Conservation (phyloP, 2,113 vertebrate species). For the Urocitellus parryii region DNA sequence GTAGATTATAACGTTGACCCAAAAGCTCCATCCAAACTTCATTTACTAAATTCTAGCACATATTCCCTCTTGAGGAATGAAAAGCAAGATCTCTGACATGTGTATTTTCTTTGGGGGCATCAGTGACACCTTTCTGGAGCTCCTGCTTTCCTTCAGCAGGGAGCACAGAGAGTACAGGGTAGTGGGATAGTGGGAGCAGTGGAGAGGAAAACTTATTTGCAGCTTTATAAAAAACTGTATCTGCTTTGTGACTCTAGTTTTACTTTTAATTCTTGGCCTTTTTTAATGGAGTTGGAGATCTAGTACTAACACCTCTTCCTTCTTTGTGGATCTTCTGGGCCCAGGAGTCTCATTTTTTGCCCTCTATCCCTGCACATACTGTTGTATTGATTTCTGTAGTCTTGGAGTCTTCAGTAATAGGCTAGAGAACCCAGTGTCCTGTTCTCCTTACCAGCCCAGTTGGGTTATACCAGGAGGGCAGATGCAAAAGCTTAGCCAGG, state of each 20-base stretch:
- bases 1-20: neutral
- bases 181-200: neutral
- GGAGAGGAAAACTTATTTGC: neutral
- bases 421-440: too few relatives aligned
- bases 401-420: too few relatives aligned
- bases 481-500: too few relatives aligned
- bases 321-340: neutral
- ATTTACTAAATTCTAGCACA: neutral
- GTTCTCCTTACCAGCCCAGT: neutral
- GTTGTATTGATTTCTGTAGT: neutral
- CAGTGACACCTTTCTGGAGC: neutral
- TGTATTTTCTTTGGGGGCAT: neutral
- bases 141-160: neutral
- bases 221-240: neutral
- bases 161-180: neutral
- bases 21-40: neutral
- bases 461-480: neutral
- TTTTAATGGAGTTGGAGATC: neutral
- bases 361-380: neutral
- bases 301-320: neutral
- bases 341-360: neutral
- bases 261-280: neutral
- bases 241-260: neutral
- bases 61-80: neutral
- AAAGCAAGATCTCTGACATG: neutral